Percentiles rank a stretch among this genome's conserved stretches.
Conservation (phyloP, 2,888 invertebrate genomes). For the Tenthredo notha region DNA sequence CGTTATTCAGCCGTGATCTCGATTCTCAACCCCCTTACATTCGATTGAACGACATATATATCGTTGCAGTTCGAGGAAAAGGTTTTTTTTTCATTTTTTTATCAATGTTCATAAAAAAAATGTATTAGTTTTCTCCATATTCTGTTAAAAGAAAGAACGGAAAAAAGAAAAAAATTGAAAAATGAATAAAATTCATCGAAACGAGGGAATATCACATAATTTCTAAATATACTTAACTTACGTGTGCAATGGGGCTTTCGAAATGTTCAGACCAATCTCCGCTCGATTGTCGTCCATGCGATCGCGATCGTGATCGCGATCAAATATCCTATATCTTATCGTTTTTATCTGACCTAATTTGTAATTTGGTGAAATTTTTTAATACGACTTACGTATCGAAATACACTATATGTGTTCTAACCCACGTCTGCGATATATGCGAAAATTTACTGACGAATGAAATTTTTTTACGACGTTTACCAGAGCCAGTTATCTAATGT, state of each 20-base stretch:
- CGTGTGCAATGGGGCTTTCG: neutral
- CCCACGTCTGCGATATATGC: neutral
- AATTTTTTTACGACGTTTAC: neutral
- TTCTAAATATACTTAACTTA: neutral
- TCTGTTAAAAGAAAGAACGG: neutral
- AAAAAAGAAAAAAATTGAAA: neutral
- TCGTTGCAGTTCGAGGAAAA: neutral
- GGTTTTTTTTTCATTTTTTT: neutral
- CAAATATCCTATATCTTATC: neutral
- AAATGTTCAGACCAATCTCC: neutral
- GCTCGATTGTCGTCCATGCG: neutral
- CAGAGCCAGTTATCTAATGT: neutral
- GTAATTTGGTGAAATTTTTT: neutral
- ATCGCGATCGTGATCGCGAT: constrained; percentile 1
- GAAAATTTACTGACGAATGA: neutral
- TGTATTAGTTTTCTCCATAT: neutral
- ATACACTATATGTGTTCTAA: neutral
- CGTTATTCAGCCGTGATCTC: constrained; percentile 72
- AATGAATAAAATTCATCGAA: too few relatives aligned
- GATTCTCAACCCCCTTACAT: constrained; percentile 69
- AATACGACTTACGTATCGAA: neutral
- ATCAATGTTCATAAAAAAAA: neutral
- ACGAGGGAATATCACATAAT: neutral
- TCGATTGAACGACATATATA: constrained; percentile 53
- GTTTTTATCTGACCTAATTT: constrained; percentile 1